Evolutionary conservation across 1,140 invertebrate species (phyloP), one percentile per base, ranked within the genome.

Genomic region (Nebria ingens): DNA sequence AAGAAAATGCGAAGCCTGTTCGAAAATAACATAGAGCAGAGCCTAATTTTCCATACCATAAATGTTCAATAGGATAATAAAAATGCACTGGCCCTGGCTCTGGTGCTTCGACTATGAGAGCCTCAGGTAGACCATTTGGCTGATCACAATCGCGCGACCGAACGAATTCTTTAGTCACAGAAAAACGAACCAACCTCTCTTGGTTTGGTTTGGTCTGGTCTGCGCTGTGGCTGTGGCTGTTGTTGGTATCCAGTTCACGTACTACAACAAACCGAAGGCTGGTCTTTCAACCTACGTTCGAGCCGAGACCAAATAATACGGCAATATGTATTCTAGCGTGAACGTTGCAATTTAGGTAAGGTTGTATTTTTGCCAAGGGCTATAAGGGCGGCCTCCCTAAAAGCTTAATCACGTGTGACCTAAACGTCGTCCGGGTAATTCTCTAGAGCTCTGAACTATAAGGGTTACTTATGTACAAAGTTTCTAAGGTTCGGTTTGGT

Each of bases 161-260:
- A 45, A 45, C 40, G 40, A 45, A 45, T 45, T 45, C 40, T 45
- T 45, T 45, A 45, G 40, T 45, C 40, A 45, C 9, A 45, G 40
- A 45, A 45, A 45, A 45, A 45, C 40, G 40, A 34, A 34, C 40
- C 40, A 17, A 34, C n/a, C n/a, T n/a, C n/a, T n/a, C n/a, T n/a
- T n/a, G 25, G 25, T n/a, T 9, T 9, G 6, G n/a, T 34, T 34
- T 6, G n/a, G 25, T n/a, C 25, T 9, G 25, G 25, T 34, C 25
- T n/a, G 25, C 25, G 25, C 25, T 9, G 25, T n/a, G n/a, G n/a
- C n/a, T n/a, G n/a, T n/a, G n/a, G n/a, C n/a, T n/a, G 25, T 34
- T n/a, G 40, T 17, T 12, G 17, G 40, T 12, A 45, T 45, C 4
- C 40, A 17, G 15, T 45, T 9, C 40, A 45, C 40, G 40, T 45